Conservation (phyloP, 2,113 vertebrate species). For the mouse (Mus musculus) region GRCm39 chrX:72832501-72833000, state of each 20-base stretch:
- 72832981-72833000: not conserved
- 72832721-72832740: not conserved
- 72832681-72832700: not conserved
- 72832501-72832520: conserved; percentile 94
- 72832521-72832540: conserved; percentile 94
- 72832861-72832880: not conserved
- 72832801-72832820: not conserved
- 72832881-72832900: not conserved
- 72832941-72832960: not conserved
- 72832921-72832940: not conserved
- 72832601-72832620: not conserved
- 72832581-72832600: not conserved
- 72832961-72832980: conserved; percentile 7
- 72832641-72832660: not conserved
- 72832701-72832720: not conserved
- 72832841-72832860: not conserved
- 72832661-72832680: not conserved
- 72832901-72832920: not conserved
- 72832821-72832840: not conserved
- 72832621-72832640: not conserved
- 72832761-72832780: not conserved
- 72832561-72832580: conserved; percentile 67
- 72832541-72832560: conserved; percentile 95
- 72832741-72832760: not conserved
- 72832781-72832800: not conserved